Conservation (phyloP, 2,113 vertebrate genomes). For the Anseranas semipalmata region DNA sequence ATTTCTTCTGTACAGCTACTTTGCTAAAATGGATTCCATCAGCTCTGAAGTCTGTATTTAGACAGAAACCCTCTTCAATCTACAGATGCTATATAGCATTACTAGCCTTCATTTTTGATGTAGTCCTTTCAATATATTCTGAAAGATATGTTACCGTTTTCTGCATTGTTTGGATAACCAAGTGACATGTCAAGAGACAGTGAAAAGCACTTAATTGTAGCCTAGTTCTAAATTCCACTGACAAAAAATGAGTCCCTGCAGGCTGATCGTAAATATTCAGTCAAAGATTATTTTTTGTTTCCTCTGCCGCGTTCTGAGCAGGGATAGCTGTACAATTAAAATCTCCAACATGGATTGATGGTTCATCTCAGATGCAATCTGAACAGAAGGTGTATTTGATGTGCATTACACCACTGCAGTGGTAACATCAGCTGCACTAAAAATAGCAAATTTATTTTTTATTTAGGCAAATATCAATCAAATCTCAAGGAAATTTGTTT, state of each 20-base stretch:
- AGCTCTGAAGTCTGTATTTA: not conserved
- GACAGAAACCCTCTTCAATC: conserved; percentile 8
- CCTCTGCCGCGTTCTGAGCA: not conserved
- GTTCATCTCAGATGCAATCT: not conserved
- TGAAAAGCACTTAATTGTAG: conserved; percentile 4
- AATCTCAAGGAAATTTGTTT: not conserved
- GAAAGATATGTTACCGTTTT: not conserved
- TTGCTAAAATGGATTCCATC: not conserved
- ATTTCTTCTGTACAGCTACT: not conserved
- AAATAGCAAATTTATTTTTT: not conserved
- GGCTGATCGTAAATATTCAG: not conserved
- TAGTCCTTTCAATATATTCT: not conserved
- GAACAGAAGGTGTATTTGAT: not conserved
- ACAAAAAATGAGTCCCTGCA: not conserved
- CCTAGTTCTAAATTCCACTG: not conserved
- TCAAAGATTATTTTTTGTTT: not conserved
- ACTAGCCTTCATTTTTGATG: not conserved
- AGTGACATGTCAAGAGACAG: not conserved
- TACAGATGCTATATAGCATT: not conserved
- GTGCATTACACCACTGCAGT: not conserved
- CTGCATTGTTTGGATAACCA: not conserved
- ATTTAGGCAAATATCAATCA: not conserved
- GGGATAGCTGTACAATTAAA: not conserved
- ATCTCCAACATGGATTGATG: not conserved
- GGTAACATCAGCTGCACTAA: not conserved